Conservation (phyloP, 2,797 vertebrate genomes). For the Eulemur mongoz region DNA sequence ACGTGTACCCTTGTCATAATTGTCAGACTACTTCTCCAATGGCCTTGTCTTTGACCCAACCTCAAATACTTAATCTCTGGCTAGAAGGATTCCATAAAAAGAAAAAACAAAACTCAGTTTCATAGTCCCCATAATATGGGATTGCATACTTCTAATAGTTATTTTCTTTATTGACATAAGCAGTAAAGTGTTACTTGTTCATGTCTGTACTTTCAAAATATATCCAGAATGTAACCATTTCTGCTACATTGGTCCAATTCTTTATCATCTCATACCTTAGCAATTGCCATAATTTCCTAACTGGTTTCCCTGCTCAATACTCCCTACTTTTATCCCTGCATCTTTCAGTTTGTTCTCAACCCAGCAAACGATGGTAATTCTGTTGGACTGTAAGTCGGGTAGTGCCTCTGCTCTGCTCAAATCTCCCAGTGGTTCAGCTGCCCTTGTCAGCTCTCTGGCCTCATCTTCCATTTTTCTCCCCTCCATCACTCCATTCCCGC, state of each 20-base stretch:
- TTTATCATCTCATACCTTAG: background rate
- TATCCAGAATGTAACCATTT: background rate
- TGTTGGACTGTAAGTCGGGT: background rate
- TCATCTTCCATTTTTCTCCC: rapidly evolving
- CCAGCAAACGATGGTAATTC: background rate
- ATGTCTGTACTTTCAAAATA: background rate
- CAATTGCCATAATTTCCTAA: background rate
- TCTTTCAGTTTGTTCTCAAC: background rate
- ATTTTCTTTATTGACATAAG: background rate
- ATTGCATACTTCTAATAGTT: background rate
- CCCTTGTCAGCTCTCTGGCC: background rate
- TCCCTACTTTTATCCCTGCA: background rate
- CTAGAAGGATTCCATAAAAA: background rate
- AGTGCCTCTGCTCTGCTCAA: background rate
- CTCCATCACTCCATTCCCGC: background rate
- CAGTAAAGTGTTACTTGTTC: background rate
- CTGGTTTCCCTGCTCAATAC: rapidly evolving
- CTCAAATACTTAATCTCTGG: background rate
- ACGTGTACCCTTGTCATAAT: background rate
- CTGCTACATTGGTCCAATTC: background rate
- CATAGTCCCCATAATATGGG: rapidly evolving
- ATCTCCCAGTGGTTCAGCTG: background rate
- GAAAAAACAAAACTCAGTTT: background rate
- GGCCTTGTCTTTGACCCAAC: background rate
- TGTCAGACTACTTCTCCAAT: too few species aligned